Base-by-base conservation (phyloP, 2,797 vertebrate species). In the Platyrinchus mystaceus region DNA sequence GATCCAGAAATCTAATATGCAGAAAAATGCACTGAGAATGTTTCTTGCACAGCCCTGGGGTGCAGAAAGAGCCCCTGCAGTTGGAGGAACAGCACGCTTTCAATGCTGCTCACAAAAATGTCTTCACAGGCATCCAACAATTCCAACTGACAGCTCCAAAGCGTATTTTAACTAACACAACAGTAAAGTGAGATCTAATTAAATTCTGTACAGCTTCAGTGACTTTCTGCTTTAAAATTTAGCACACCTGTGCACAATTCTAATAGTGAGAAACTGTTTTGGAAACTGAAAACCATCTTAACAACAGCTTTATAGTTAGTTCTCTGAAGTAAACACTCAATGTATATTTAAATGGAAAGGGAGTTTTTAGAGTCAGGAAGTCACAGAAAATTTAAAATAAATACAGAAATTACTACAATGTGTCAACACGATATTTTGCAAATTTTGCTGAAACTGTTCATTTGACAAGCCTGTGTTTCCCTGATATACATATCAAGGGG, bases 91-190 rank as follows among this genome's bases (percentile, higher is more conserved):
- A 26, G 46, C 5, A 21, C 5, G n/a, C 24, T 64, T 71, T 30
- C 24, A 62, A 26, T 0, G 0, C 23, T 66, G 21, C 23, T 50
- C 70, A 47, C 7, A 27, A 53, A 84, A 75, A 36, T 0, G 0
- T 39, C 59, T 50, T 43, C 1, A 2, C 32, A 78, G 47, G 44
- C 82, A 79, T 23, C 64, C 44, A 78, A 17, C 37, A 8, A 26
- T 36, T 84, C 73, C 79, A 68, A 11, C 19, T 49, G 79, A 77
- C 32, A 49, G 47, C 44, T 80, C 37, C 44, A 32, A 47, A 41
- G 49, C 2, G 13, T 50, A 62, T 64, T 82, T 82, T 63, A 84
- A 63, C 43, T 58, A 52, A 71, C 50, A 53, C 43, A 64, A 69
- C 1, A 7, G 44, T 37, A 24, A 89, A 87, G 60, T 44, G 81